phyloP scores from a whole-genome alignment of 2,113 vertebrate genomes.

The Gasterosteus nipponicus region DNA sequence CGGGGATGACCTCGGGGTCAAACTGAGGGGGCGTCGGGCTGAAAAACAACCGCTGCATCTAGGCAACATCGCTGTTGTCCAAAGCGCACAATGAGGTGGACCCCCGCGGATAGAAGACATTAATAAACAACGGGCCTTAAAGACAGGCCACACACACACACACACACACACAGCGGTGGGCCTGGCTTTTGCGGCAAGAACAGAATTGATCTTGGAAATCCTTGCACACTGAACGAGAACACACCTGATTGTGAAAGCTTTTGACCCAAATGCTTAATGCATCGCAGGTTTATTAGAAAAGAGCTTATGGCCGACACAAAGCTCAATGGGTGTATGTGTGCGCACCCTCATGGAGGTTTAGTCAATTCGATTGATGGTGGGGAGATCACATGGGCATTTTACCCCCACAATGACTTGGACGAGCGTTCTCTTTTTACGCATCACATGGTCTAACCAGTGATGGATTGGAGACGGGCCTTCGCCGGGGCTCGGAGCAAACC shows the following conservation, averaged over 20 bases:
- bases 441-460: conserved; percentile 55
- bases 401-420: conserved; percentile 41
- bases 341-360: conserved; percentile 7
- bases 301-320: conserved; percentile 58
- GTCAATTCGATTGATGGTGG: conserved; percentile 67
- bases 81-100: conserved; percentile 33
- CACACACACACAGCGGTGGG: conserved; percentile 8
- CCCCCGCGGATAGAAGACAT: conserved; percentile 35
- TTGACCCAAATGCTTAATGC: conserved; percentile 78
- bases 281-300: conserved; percentile 66
- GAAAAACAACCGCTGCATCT: conserved; percentile 57
- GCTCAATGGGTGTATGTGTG: conserved; percentile 26
- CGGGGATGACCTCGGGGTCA: conserved; percentile 58
- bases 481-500: conserved; percentile 30
- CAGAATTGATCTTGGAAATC: conserved; percentile 65
- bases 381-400: conserved; percentile 64
- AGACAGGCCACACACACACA: background rate
- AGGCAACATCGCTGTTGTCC: conserved; percentile 34
- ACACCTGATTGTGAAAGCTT: conserved; percentile 78
- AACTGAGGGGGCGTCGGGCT: conserved; percentile 61
- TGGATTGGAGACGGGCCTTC: conserved; percentile 43
- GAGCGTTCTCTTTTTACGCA: conserved; percentile 49
- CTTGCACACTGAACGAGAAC: conserved; percentile 53
- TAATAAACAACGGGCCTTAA: conserved; percentile 40
- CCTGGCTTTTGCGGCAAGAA: conserved; percentile 45